phyloP scores from a whole-genome alignment of 2,888 invertebrate species.

The Cyclophora punctaria region DNA sequence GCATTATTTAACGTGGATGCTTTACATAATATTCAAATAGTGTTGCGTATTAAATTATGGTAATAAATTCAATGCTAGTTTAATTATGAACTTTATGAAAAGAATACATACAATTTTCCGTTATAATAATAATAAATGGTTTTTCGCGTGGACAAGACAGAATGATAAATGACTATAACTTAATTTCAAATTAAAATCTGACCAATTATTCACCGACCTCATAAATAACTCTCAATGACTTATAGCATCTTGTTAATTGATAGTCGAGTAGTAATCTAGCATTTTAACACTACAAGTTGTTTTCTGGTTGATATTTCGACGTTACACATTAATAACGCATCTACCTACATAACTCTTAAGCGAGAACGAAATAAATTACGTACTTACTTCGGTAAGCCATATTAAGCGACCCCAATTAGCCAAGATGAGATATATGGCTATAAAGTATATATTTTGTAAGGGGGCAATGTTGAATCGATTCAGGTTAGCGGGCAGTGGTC shows the following conservation, averaged over 20 bases:
- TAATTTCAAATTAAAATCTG: neutral
- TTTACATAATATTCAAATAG: no score
- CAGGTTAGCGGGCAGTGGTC: constrained; percentile 65
- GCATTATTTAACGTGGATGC: no score
- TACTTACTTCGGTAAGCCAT: constrained; percentile 73
- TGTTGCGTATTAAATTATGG: no score
- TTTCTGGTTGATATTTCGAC: constrained; percentile 8
- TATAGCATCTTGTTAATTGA: no score
- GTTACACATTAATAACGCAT: constrained; percentile 28
- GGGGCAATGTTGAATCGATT: constrained; percentile 56
- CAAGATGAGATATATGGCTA: constrained; percentile 63
- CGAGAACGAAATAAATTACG: constrained; percentile 66
- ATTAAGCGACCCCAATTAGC: constrained; percentile 74
- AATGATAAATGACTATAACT: neutral
- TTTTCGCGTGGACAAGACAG: no score
- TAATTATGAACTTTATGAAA: no score
- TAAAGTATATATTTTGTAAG: constrained; percentile 59
- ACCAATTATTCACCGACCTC: no score
- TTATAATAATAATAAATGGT: no score
- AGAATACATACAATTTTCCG: no score
- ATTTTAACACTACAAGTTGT: neutral
- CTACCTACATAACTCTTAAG: constrained; percentile 41
- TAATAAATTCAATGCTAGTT: no score
- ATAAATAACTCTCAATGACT: no score
- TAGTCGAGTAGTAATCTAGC: neutral